Evolutionary conservation across 2,888 invertebrate species (phyloP).

Genomic region (Panopea generosa): DNA sequence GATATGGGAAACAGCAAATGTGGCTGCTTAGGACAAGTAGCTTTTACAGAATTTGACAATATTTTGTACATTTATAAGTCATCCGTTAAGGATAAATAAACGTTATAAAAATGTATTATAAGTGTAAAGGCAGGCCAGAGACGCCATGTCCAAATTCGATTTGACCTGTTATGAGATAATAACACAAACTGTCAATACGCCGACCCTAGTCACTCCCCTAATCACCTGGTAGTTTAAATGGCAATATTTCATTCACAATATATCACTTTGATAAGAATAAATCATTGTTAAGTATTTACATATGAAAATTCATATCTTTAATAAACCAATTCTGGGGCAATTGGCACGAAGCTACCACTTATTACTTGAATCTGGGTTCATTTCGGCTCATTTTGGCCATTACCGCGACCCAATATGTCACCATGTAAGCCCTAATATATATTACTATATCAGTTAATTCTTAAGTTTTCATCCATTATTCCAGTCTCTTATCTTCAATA

Average conservation of each 20-base stretch:
- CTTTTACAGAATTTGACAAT: no score
- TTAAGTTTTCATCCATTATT: constrained; percentile 41
- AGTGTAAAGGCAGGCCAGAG: no score
- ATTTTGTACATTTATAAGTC: no score
- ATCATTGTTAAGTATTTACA: constrained; percentile 53
- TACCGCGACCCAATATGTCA: constrained; percentile 36
- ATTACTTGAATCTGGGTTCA: constrained; percentile 28
- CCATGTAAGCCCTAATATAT: constrained; percentile 42
- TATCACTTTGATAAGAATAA: constrained; percentile 33
- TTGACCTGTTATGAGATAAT: no score
- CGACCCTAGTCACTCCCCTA: constrained; percentile 4
- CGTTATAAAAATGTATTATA: no score
- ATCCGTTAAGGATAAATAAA: no score
- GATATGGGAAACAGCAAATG: no score
- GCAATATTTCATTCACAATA: constrained; percentile 46
- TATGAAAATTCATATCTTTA: constrained; percentile 47
- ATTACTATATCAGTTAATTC: constrained; percentile 55
- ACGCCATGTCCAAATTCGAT: no score
- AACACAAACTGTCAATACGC: no score
- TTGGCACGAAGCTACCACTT: constrained; percentile 44
- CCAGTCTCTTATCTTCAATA: constrained; percentile 46
- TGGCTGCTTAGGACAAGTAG: no score
- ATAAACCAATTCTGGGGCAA: constrained; percentile 28
- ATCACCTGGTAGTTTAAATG: constrained; percentile 32
- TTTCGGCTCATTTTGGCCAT: constrained; percentile 23